Base-by-base conservation (phyloP, 2,113 vertebrate genomes). In the Acrocephalus arundinaceus region DNA sequence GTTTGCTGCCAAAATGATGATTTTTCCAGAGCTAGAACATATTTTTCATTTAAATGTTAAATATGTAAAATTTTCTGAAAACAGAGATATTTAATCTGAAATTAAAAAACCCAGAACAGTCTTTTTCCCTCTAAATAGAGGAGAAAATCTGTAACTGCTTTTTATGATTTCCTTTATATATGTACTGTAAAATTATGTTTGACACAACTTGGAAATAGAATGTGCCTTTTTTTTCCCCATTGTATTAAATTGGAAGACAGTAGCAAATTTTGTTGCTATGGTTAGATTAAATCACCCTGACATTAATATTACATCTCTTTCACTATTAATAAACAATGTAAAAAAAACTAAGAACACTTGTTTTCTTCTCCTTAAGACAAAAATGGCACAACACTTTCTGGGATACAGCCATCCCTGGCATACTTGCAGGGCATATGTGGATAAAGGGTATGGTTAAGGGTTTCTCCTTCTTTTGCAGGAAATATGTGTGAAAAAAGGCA, bases 11-110 rank as follows among this genome's bases (percentile, higher is more conserved):
- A 94, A 93, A 90, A 19, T 2, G 1, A 52, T 76, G 15, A 59
- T 51, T 92, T 91, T 90, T 83, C 52, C 33, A 67, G 20, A 2
- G 19, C 45, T 88, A 61, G 58, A 94, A 84, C 39, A 74, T 68
- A 75, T 86, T 96, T 93, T 86, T 87, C 5, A 78, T 89, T 95
- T 94, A 54, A 66, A 91, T 89, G 21, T 72, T 8, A 78, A 93
- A 88, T 84, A 88, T 54, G n/a, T 77, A 67, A 90, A 39, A 27
- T 83, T 88, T 95, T 80, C 63, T 95, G 51, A 84, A 95, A 93
- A 67, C 24, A 74, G 66, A 87, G 21, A 59, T n/a, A 46, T 70
- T 95, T 80, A 65, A 63, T 92, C 68, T 91, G 54, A 70, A 84
- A 85, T 71, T 25, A 0, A 74, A 90, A 78, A 83, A 39, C 4